These are phyloP conservation scores for Hemiprocne comata DNA, from an alignment of 2,113 vertebrate genomes.

Conservation along the genomic window DNA sequence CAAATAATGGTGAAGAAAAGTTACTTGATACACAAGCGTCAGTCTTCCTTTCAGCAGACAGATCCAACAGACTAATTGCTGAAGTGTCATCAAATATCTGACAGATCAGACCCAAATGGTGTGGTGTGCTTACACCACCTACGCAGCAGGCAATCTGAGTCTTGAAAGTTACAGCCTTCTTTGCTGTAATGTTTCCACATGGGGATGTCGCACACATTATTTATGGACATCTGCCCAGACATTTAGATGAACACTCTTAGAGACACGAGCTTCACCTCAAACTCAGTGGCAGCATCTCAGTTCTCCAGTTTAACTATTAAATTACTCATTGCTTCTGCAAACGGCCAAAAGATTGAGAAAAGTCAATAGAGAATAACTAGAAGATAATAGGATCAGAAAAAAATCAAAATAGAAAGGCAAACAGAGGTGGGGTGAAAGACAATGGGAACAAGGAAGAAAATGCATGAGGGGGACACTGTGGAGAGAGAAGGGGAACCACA, in stretches of 20 bases:
- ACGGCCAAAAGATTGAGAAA: neutral
- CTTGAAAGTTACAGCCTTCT: neutral
- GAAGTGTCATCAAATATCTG: neutral
- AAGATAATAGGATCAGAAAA: neutral
- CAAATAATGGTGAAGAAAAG: neutral
- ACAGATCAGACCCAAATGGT: neutral
- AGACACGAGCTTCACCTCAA: neutral
- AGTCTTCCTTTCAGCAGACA: neutral
- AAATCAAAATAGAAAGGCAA: neutral
- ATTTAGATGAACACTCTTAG: neutral
- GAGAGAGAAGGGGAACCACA: neutral
- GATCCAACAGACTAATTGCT: neutral
- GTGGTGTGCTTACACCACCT: neutral
- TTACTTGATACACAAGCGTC: neutral
- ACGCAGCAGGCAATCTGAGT: neutral
- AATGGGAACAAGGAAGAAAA: accelerated
- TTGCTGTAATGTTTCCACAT: neutral
- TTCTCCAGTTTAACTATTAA: neutral
- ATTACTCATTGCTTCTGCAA: neutral
- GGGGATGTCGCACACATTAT: neutral
- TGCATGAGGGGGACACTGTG: neutral
- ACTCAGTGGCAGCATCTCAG: neutral
- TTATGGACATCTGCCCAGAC: neutral
- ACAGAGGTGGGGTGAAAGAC: accelerated
- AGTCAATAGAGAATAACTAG: neutral